A percentile compares a stretch with the other conserved stretches of the same genome.
Evolutionary conservation across 1,140 invertebrate genomes (phyloP).

Genomic region (Drosophila arizonae): DNA sequence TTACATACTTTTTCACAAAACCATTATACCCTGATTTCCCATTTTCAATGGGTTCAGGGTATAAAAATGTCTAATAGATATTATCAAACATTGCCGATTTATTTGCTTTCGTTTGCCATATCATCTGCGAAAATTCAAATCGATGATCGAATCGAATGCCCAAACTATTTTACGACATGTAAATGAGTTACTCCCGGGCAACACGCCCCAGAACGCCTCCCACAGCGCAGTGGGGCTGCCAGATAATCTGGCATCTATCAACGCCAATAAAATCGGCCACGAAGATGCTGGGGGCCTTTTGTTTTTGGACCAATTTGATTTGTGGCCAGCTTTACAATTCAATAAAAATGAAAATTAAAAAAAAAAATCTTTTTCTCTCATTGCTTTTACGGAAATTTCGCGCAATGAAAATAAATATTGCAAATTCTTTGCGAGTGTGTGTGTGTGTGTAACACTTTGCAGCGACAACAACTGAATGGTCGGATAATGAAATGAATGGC

Average conservation of each 20-base stretch:
- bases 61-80: neutral
- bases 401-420: constrained; percentile 33
- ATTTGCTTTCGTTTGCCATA: constrained; percentile 29
- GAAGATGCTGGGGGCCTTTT: constrained; percentile 34
- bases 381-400: constrained; percentile 11
- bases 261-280: constrained; percentile 52
- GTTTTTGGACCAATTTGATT: constrained; percentile 39
- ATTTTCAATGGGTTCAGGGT: too few relatives aligned
- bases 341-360: constrained; percentile 22
- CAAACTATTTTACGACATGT: constrained; percentile 59
- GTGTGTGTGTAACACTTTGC: constrained; percentile 31
- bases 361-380: constrained; percentile 5
- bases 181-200: constrained; percentile 46
- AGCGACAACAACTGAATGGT: constrained; percentile 55
- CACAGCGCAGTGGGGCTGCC: neutral
- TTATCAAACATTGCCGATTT: neutral
- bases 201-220: neutral
- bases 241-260: constrained; percentile 77
- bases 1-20: too few relatives aligned
- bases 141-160: constrained; percentile 45
- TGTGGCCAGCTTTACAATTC: constrained; percentile 51
- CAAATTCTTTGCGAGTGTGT: constrained; percentile 9
- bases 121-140: constrained; percentile 45
- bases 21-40: too few relatives aligned
- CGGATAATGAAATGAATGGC: constrained; percentile 32